Evolutionary conservation across 1,140 invertebrate genomes (phyloP).

Genomic region (Bilobella aurantiaca): DNA sequence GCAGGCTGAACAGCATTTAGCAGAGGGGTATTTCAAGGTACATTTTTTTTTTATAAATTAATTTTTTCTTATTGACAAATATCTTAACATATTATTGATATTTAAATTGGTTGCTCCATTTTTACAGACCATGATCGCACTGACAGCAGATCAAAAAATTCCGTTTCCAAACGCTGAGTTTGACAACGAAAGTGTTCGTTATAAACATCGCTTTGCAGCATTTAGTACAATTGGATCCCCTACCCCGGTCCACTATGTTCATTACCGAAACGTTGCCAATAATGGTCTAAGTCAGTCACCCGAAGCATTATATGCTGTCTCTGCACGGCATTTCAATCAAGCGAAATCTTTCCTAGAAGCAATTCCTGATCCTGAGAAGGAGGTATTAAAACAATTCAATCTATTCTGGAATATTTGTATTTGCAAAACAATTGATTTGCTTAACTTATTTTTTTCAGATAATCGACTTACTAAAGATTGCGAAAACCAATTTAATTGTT

Average conservation of each 20-base stretch:
- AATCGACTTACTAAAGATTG: conserved; percentile 67
- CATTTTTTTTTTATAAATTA: conserved; percentile 6
- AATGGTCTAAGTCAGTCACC: conserved; percentile 38
- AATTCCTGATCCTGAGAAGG: conserved; percentile 62
- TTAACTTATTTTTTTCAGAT: conserved; percentile 50
- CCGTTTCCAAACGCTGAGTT: conserved; percentile 72
- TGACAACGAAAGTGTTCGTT: conserved; percentile 85
- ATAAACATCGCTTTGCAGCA: conserved; percentile 84
- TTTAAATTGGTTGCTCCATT: conserved; percentile 2
- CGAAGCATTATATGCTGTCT: conserved; percentile 59
- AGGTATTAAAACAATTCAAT: conserved; percentile 48
- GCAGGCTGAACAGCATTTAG: conserved; percentile 84
- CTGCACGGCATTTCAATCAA: conserved; percentile 83
- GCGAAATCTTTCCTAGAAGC: conserved; percentile 71
- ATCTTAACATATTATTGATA: conserved; percentile 24
- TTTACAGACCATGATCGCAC: conserved; percentile 60
- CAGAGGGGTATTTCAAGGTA: conserved; percentile 89
- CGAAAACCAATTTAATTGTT: conserved; percentile 90
- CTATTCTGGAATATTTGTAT: not conserved
- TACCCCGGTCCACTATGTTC: conserved; percentile 74
- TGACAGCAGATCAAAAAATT: conserved; percentile 58
- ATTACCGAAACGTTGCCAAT: conserved; percentile 53
- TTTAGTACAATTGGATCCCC: conserved; percentile 77
- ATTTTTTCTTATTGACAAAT: not conserved
- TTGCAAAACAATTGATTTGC: not conserved